Evolutionary conservation across 2,113 vertebrate species (phyloP), one percentile per base, ranked within the genome.

Genomic region (Nesoenas mayeri): DNA sequence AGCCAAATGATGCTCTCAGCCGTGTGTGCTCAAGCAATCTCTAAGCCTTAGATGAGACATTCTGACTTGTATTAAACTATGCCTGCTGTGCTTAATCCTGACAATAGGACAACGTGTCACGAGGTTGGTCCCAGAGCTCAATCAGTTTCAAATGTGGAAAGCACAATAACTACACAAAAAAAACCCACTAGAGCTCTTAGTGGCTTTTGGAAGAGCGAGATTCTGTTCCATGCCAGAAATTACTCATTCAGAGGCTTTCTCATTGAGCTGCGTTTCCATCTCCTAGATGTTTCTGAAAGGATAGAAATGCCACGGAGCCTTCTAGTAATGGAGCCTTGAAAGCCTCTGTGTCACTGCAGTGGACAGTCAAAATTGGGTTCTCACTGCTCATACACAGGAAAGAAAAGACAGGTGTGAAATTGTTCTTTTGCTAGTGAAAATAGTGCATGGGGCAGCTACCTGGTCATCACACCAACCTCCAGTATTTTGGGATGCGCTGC

Each of bases 181-280:
- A 31, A 53, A 47, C 58, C 3, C 18, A 8, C 42, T 13, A 8
- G 42, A 75, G 77, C 95, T 95, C 61, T 94, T 60, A 84, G 92
- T 74, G 85, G 91, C 89, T 87, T 97, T 87, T 93, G 83, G 95
- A 95, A 95, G 89, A 74, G 80, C 69, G 38, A 0, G 18, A 7
- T 82, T 89, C 84, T 73, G 28, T 54, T 82, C 74, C 17, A 89
- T 96, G 91, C 93, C 94, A 95, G 93, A 91, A 97, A 88, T 73
- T 40, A 65, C 84, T 85, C 91, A 85, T 95, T 95, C 94, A 91
- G 80, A 57, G 61, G 34, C 65, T 95, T 93, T 79, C 72, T 89
- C 66, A 38, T 2, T 89, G 87, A 85, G 11, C 81, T 42, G 53
- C 10, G 0, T 79, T 95, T 84, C 79, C 89, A 93, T 53, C 89